Base-by-base conservation (phyloP, 2,888 invertebrate species). In the Leptinotarsa juncta region DNA sequence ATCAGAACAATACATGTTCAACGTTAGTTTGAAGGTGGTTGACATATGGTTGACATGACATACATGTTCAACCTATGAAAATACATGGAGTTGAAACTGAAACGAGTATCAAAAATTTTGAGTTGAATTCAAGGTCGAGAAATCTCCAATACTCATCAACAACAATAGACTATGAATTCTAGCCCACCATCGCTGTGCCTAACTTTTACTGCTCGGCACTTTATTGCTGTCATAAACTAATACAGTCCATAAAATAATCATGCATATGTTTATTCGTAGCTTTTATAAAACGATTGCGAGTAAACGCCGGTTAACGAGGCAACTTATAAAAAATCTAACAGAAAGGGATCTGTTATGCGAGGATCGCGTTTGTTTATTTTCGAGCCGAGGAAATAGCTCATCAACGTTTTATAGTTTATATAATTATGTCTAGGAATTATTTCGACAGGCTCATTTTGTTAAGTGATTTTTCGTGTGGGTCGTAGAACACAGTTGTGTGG, bases 161-260 rank as follows among this genome's bases (percentile, higher is more conserved):
- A 10, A 42, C 42, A 42, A 42, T 42, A 42, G 42, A 42, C 42
- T 42, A 42, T 10, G 10, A 42, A 10, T 42, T 10, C 42, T 42
- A 42, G 42, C 42, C 42, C 42, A 60, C 50, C 72, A 60, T 15
- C 4, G n/a, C 49, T 18, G 48, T 3, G 67, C 73, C 76, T 74
- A 78, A 68, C 77, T 75, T 77, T 82, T 82, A 81, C 80, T 81
- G 81, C 77, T 79, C 74, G 42, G 79, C 79, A 79, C 77, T 82
- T 83, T 83, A 83, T 80, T 77, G 78, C 80, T 66, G 77, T 80
- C 81, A 80, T 83, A 83, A 83, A 81, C 80, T 80, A 80, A 81
- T 80, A 77, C 77, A 76, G 77, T 71, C 79, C 74, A 80, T 81
- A 79, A 81, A 81, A 80, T 79, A 72, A 78, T 81, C 78, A 78